Evolutionary conservation across 2,797 vertebrate genomes (phyloP), one percentile per base, ranked within the genome.

Genomic region (Artibeus jamaicensis): DNA sequence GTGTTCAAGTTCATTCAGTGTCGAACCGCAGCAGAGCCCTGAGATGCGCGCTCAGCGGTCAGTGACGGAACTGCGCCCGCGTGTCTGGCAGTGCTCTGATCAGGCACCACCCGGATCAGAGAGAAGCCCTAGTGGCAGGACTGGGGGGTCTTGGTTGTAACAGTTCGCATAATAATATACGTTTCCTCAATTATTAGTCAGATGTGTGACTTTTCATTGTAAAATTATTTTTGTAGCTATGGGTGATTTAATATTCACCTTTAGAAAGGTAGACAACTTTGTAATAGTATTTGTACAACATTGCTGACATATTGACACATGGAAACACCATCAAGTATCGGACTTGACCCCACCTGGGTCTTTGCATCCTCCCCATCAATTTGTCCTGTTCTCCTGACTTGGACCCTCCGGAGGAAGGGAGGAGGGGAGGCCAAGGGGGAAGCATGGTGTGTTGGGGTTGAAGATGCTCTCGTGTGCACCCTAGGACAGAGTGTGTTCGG

Each of bases 301-400:
- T 37, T 3, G 22, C 24, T 53, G 2, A 6, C 32, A 37, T 34
- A 65, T 65, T 59, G 46, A 89, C 48, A 16, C 26, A 21, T 3
- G 37, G n/a, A 9, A 82, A 82, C 32, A 39, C 6, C 24, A 29
- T 21, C 6, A 9, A 55, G 10, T 1, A 4, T 4, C 42, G 12
- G 14, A 29, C 22, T 84, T 42, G 29, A 2, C 2, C 16, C 0
- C 0, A 1, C 5, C 8, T 0, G 0, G 14, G 3, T 59, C 2
- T 53, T 24, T 59, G 11, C 19, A 19, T 8, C 0, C 4, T 50
- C n/a, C n/a, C 1, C 3, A 14, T 67, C 9, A 9, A 15, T n/a
- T 29, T 32, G 12, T 85, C 16, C 14, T 34, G 18, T 26, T 2
- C 21, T 79, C 15, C 14, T 57, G 15, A 44, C 12, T 0, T 67